A percentile compares a stretch with the other conserved stretches of the same genome.
phyloP scores from a whole-genome alignment of 2,888 invertebrate genomes.

The Heliothis peltigera region DNA sequence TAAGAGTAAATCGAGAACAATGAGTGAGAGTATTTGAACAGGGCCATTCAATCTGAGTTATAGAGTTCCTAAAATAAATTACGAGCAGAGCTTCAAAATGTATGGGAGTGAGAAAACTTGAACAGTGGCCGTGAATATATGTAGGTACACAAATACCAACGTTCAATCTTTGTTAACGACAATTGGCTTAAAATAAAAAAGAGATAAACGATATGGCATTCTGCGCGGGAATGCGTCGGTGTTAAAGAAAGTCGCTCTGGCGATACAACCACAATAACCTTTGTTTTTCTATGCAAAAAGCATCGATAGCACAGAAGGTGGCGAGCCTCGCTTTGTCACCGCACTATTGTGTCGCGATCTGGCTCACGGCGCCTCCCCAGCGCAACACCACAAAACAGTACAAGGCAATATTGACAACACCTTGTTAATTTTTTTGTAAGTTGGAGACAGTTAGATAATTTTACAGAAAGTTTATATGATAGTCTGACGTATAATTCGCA shows the following conservation, averaged over 20 bases:
- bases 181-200: conserved; percentile 8
- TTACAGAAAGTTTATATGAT: too few species aligned
- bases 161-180: not conserved
- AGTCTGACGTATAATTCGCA: too few species aligned
- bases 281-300: conserved; percentile 38
- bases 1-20: not conserved
- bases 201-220: not conserved
- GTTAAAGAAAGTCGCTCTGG: conserved; percentile 20
- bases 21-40: not conserved
- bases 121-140: not conserved
- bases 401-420: not conserved
- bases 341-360: conserved; percentile 53
- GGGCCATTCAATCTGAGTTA: not conserved
- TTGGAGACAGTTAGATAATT: too few species aligned
- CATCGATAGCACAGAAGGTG: conserved; percentile 53
- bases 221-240: not conserved
- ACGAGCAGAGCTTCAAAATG: not conserved
- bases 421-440: not conserved
- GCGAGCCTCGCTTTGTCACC: conserved; percentile 46
- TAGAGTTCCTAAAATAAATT: not conserved
- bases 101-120: not conserved
- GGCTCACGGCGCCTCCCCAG: conserved; percentile 24
- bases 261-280: conserved; percentile 16
- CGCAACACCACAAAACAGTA: conserved; percentile 22
- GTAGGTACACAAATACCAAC: not conserved